Evolutionary conservation across 2,888 invertebrate genomes (phyloP), one percentile per base, ranked within the genome.

Genomic region (Tenthredo livida): DNA sequence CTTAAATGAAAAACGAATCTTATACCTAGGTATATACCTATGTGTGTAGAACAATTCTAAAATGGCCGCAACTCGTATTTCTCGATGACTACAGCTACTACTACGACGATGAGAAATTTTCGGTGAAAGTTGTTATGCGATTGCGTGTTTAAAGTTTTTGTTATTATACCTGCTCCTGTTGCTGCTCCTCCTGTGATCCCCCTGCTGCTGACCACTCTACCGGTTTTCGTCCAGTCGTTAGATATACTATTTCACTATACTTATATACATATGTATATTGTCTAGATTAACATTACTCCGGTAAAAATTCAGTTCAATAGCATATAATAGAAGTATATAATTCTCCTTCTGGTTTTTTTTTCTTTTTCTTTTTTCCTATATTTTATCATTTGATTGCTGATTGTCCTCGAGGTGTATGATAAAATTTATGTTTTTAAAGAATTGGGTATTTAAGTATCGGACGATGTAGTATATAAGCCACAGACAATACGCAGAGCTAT

Each of bases 91-190:
- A 61, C 61, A 9, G 10, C n/a, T 58, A 58, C 40, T 43, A 47
- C n/a, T 9, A 29, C 10, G 29, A 67, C 61, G 65, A 47, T n/a
- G 83, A 83, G 83, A 83, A 83, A 83, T 83, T 73, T 83, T 83
- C 67, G 83, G 83, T 83, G 83, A 83, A 83, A 83, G 83, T 83
- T 65, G 83, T 83, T 83, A 47, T 29, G 54, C 61, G 67, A 83
- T 83, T 58, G 83, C 67, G 50, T 47, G 83, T 40, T 67, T 47
- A 9, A 83, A 47, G 47, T 83, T 83, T 83, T 83, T 83, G 83
- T 83, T 70, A 29, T 73, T 43, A 43, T 67, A 67, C 25, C 43
- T 17, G 21, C 5, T 40, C n/a, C n/a, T 75, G 40, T 33, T 33
- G 33, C 33, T 33, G n/a, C 29, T 33, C 4, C n/a, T 15, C n/a